Base-by-base conservation (phyloP, 2,113 vertebrate species). In the Sinocyclocheilus anshuiensis region DNA sequence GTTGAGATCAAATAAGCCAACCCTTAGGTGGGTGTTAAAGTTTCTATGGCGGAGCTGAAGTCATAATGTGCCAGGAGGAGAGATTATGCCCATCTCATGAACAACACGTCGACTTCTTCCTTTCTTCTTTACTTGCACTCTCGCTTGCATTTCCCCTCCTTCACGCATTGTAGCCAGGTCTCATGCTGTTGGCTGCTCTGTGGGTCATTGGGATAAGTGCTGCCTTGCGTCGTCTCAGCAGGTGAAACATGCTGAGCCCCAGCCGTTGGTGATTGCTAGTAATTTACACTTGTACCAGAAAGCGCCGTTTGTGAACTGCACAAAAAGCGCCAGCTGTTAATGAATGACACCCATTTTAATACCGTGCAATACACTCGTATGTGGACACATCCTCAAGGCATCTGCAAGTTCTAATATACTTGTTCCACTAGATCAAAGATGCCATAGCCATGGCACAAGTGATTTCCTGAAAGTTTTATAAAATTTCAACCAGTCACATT, bases 241-340 rank as follows among this genome's bases (percentile, higher is more conserved):
- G 36, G 26, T 24, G 36, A n/a, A 65, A 72, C 63, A 5, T 84
- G 84, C 76, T 20, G 24, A n/a, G 76, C 83, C 74, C 53, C 71
- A 61, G 57, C 50, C 22, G 15, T 36, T 10, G 57, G 86, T 88
- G 90, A 90, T 89, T 91, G 71, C 86, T 84, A 48, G 69, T 69
- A 74, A 90, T 91, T 74, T 65, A 26, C 65, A 10, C 63, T 39
- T 24, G 77, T 45, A 29, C 18, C 22, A 45, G n/a, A 65, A 59
- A 29, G 33, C 59, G 82, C 79, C 45, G 69, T 84, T 84, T 78
- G 13, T 69, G 76, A 71, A 74, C 71, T 6, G 50, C 67, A 26
- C 42, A 22, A 81, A 83, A 72, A 83, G 50, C 74, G 53, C 63
- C 61, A 82, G 77, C 77, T 84, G 74, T 33, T 29, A 76, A 63